Base-by-base conservation (phyloP, 2,113 vertebrate species). In the Anarrhichthys ocellatus region DNA sequence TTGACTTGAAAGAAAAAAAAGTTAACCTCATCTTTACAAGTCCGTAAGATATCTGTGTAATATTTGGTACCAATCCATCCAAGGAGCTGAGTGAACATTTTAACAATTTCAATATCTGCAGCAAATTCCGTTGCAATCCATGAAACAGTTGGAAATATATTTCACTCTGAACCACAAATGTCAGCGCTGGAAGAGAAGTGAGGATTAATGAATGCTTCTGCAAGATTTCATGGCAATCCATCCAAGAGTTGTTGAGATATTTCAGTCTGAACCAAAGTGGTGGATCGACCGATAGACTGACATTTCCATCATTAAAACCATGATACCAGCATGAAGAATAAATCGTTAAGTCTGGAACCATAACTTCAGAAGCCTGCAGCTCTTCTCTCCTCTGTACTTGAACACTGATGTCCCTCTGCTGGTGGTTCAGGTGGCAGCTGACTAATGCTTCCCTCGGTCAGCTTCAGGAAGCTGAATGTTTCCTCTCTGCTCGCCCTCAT, bases 321-420 rank as follows among this genome's bases (percentile, higher is more conserved):
- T 1, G 34, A 54, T 0, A n/a, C 20, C 18, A 54, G 20, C 50
- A 5, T 13, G 11, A 32, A 20, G 13, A 40, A 65, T 42, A 15
- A 17, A 71, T 38, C 34, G 27, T 22, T 27, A 38, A 52, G 50
- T 64, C 34, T 2, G 36, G 62, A 64, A 40, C 13, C 32, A 32
- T 29, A 48, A 20, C 32, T 59, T 9, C 6, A 66, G 62, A 76
- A 32, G 20, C 67, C 61, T 44, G 24, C 50, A 72, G 69, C 50
- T 50, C 32, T 42, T 18, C 58, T 64, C 42, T 13, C 29, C 52
- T 67, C 40, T 9, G 17, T 27, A 6, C 42, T n/a, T 56, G 76
- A 81, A 36, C 40, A 13, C 67, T 54, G 52, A 44, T 78, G 74
- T 76, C 66, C 40, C 44, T 63, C 40, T 52, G 27, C 50, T 17